Conservation (phyloP, 2,797 vertebrate species). For the Ctenochaetus hawaiiensis region DNA sequence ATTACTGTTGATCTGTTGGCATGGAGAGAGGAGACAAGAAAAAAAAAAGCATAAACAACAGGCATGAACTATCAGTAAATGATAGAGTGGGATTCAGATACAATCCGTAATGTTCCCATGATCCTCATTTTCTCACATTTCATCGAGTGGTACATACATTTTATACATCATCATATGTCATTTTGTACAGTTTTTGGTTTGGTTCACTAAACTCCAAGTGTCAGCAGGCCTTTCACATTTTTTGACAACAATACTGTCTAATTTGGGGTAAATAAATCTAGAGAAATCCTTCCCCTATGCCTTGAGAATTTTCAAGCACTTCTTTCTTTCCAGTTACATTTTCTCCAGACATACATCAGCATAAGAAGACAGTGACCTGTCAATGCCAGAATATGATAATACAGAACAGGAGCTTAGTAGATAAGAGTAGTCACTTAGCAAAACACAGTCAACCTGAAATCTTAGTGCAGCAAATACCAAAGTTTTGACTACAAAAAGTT, state of each 20-base stretch:
- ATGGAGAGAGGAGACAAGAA: neutral
- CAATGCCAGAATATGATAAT: neutral
- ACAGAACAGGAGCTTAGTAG: neutral
- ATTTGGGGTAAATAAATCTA: neutral
- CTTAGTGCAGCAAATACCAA: neutral
- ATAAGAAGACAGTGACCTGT: neutral
- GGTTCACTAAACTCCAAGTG: neutral
- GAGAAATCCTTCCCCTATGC: neutral
- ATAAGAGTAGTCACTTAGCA: neutral
- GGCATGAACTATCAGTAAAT: too few species aligned
- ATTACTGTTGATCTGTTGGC: slow-evolving; percentile 88
- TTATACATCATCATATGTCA: neutral
- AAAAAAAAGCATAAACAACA: neutral
- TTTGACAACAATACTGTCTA: neutral
- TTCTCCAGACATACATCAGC: too few species aligned
- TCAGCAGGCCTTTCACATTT: neutral
- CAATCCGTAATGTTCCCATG: too few species aligned
- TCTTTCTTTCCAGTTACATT: neutral
- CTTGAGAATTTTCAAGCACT: neutral
- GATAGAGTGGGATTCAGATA: neutral
- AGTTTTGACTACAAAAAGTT: neutral
- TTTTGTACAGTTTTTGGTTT: neutral
- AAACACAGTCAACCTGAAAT: neutral
- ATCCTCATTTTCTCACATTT: neutral
- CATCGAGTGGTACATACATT: neutral